Conservation (phyloP, 2,888 invertebrate genomes). For the Anarsia innoxiella region DNA sequence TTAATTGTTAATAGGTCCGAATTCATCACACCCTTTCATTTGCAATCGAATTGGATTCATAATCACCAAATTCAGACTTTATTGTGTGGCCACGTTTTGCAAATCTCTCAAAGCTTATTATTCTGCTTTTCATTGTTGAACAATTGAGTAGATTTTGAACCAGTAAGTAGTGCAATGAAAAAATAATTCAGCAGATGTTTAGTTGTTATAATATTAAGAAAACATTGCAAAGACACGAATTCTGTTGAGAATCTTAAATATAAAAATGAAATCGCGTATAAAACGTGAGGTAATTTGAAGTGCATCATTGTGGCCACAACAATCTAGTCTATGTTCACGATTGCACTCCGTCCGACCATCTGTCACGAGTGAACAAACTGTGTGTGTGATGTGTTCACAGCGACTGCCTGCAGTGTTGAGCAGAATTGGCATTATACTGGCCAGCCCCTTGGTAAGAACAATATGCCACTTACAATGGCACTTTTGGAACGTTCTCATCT, state of each 20-base stretch:
- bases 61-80: conserved; percentile 45
- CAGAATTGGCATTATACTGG: conserved; percentile 97
- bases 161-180: neutral
- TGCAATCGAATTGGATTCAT: conserved; percentile 34
- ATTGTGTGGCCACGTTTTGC: conserved; percentile 60
- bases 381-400: conserved; percentile 86
- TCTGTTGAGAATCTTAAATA: neutral
- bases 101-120: conserved; percentile 6
- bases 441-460: conserved; percentile 94
- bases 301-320: conserved; percentile 51
- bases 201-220: conserved; percentile 33
- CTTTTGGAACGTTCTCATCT: conserved; percentile 53
- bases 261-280: conserved; percentile 2
- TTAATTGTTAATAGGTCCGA: conserved; percentile 31
- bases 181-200: neutral
- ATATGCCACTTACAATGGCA: conserved; percentile 70
- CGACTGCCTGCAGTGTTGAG: conserved; percentile 96
- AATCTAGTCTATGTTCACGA: conserved; percentile 66
- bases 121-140: conserved; percentile 19
- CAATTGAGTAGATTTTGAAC: neutral
- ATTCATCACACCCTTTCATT: conserved; percentile 38
- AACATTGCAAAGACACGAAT: conserved; percentile 64
- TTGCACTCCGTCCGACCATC: conserved; percentile 64
- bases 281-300: neutral
- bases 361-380: conserved; percentile 72